Percentiles rank a stretch among this genome's conserved stretches.
These are phyloP conservation scores for Rhizoglyphus robini DNA, from an alignment of 1,140 invertebrate species.

Conservation along the genomic window DNA sequence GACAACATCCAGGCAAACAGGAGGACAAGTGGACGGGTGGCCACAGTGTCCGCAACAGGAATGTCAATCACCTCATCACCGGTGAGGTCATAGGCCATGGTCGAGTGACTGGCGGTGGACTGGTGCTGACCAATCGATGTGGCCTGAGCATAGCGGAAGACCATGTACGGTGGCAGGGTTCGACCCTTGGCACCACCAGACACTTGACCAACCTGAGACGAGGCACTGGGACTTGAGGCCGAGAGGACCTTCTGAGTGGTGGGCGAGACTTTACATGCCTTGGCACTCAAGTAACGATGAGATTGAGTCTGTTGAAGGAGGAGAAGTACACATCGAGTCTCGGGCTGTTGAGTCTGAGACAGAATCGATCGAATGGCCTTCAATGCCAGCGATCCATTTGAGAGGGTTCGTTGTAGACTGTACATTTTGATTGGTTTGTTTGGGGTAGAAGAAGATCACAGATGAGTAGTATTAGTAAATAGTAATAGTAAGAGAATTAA, in stretches of 20 bases:
- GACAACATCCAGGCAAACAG: slow-evolving; percentile 69
- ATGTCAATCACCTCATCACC: neutral
- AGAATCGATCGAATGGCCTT: neutral
- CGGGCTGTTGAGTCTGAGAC: neutral
- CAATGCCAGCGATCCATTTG: neutral
- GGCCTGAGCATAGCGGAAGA: neutral
- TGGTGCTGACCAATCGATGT: neutral
- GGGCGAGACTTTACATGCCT: neutral
- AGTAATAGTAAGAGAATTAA: too few species aligned
- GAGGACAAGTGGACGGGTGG: slow-evolving; percentile 44
- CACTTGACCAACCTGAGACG: too few species aligned
- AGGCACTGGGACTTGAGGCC: neutral
- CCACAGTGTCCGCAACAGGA: neutral
- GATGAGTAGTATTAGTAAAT: too few species aligned
- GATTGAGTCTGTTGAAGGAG: neutral
- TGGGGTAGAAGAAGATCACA: too few species aligned
- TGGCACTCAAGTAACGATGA: neutral
- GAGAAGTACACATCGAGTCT: neutral
- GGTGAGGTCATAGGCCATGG: neutral
- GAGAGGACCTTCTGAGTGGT: neutral
- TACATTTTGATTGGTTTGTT: neutral
- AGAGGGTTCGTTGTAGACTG: neutral
- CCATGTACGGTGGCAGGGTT: neutral
- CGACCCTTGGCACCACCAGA: neutral
- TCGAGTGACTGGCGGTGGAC: neutral